Evolutionary conservation across 2,797 vertebrate genomes (phyloP), one percentile per base, ranked within the genome.

Genomic region (Sebastes reedi): DNA sequence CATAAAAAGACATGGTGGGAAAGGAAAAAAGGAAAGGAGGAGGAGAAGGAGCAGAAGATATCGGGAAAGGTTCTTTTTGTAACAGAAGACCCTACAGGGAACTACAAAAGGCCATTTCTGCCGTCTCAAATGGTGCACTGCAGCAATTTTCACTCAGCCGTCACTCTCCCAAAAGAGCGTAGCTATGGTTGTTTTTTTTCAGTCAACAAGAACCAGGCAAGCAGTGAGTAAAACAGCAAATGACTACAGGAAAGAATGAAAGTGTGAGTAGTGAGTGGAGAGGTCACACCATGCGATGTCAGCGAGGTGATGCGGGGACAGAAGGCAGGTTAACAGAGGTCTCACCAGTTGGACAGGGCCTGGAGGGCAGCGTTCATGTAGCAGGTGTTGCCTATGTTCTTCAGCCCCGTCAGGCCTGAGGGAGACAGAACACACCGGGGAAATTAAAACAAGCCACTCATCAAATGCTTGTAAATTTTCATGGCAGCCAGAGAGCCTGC

Each of bases 331-430:
- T 12, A 60, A 65, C 24, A 5, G 55, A 20, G 7, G 77, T 52
- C 97, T 96, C 93, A 99, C 98, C 99, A 99, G 91, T 99, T 99
- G 77, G 98, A 99, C 89, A 99, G 97, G 55, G 98, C 98, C 90
- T 99, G 99, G 56, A 99, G 96, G 82, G 99, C 99, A 34, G 99
- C 98, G 75, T 99, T 99, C 98, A 99, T 99, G 85, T 99, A 99
- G 95, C 99, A 99, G 83, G 99, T 99, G 93, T 99, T 99, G 61
- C 99, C 99, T 50, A 99, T 99, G 93, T 99, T 99, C 94, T 99
- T 99, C 94, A 99, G 94, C 62, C 99, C 99, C 1, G 98, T 99
- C 89, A 99, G 95, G 77, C 99, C 99, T 99, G 92, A 61, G 75
- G 68, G 79, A 87, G 61, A 87, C 42, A 84, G 18, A 77, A 67